Evolutionary conservation across 2,113 vertebrate genomes (phyloP), one percentile per base, ranked within the genome.

Genomic region (Syngnathoides biaculeatus): DNA sequence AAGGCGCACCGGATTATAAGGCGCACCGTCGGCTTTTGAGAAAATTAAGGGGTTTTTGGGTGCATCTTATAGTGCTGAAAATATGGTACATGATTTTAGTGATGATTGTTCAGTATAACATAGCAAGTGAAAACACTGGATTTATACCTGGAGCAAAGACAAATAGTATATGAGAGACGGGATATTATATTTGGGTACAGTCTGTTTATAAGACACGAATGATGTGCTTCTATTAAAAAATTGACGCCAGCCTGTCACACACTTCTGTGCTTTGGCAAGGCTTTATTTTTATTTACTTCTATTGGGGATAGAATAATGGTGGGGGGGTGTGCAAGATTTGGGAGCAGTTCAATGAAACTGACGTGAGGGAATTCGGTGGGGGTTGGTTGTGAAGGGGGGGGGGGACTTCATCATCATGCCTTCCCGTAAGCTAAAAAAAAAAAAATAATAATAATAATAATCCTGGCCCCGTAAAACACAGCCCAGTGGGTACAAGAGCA

Each of bases 401-500:
- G 74, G 72, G 67, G 68, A 80, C 80, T 86, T 86, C 79, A 85
- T 85, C 84, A 82, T 89, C 80, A 27, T 52, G 40, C 81, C 72
- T 89, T 87, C 84, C 86, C 78, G 86, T 87, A 87, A 88, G 74
- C 74, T 30, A 30, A 27, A 57, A 57, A 57, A 22, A 57, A 30
- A 57, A 27, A 57, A 52, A 6, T 35, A 35, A 35, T 35, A 52
- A 6, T 35, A 35, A 35, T 35, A 50, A 61, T 80, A 79, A 65
- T 4, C 50, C 50, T 35, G 68, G 79, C 78, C 79, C 77, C 67
- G 78, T 80, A 78, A 90, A 88, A 81, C 80, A 79, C 71, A 77
- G 69, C 78, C 83, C 79, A 72, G 76, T 81, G 79, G 79, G 80
- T 85, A 84, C 86, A 87, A 84, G 84, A 87, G 88, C 83, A 79